Evolutionary conservation across 2,797 vertebrate species (phyloP).

Genomic region (Chaetophractus vellerosus): DNA sequence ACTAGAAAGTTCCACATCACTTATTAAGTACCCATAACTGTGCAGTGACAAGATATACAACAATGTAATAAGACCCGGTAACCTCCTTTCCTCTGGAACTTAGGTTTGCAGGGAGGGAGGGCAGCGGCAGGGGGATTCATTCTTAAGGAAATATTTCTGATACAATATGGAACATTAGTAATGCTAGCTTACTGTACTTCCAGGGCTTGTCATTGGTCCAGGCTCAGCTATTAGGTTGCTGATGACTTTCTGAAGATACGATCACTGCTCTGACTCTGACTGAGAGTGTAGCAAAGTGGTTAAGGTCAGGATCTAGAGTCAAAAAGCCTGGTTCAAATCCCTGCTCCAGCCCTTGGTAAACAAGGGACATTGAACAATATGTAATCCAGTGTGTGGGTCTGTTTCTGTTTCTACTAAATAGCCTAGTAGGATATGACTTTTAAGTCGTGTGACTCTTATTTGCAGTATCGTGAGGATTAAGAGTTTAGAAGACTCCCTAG

Average conservation of each 20-base stretch:
- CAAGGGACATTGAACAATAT: neutral
- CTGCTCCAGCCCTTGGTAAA: neutral
- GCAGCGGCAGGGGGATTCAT: neutral
- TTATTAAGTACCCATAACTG: neutral
- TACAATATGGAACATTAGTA: neutral
- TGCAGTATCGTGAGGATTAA: neutral
- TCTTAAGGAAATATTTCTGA: neutral
- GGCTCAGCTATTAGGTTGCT: neutral
- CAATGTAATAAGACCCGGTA: neutral
- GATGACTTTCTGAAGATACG: neutral
- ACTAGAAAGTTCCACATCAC: neutral
- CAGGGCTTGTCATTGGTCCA: neutral
- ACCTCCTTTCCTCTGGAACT: neutral
- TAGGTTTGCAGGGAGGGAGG: neutral
- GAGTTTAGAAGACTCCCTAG: neutral
- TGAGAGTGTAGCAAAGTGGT: neutral
- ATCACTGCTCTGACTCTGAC: neutral
- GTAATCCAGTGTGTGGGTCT: neutral
- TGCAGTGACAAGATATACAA: neutral
- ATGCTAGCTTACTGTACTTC: neutral
- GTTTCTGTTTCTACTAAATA: slow-evolving; percentile 13
- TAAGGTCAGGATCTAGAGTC: neutral
- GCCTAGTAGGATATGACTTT: neutral
- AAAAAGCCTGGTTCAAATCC: neutral
- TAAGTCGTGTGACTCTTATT: neutral